Base-by-base conservation (phyloP, 2,888 invertebrate species). In the Chymomyza procnemis region DNA sequence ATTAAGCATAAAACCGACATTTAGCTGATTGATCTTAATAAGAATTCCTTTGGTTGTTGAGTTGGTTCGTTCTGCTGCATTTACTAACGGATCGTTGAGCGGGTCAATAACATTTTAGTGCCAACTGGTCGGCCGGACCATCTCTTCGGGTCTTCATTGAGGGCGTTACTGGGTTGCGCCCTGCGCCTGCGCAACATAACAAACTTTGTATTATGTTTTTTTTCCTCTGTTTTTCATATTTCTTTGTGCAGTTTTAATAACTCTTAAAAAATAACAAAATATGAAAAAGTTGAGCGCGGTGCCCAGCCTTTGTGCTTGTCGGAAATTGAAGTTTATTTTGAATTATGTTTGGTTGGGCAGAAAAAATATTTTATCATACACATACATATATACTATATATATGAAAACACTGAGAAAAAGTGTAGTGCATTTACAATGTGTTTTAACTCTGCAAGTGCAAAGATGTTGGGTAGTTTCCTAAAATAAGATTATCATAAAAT, bases 1-100 rank as follows among this genome's bases (percentile, higher is more conserved):
- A 84, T 83, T 85, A 83, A 85, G 81, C 85, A 83, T 83, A 85
- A 85, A 85, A 85, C 84, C 84, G 85, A 81, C 81, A 82, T 85
- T 85, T 81, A 83, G 85, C 82, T 83, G 82, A 83, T 83, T 83
- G 82, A 83, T 83, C 82, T 83, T 85, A 85, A 85, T 85, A 83
- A 83, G 82, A 83, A 85, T 85, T 78, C 74, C 71, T 62, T 18
- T 4, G 26, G 14, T 12, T 41, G 34, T 18, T 34, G 57, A 26
- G 57, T 57, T 56, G 22, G 14, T 30, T 12, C 34, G 34, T n/a
- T n/a, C 16, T n/a, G 34, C 30, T 26, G 41, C 16, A 30, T n/a
- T 50, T 59, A 74, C 79, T 81, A 81, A 81, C 81, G 81, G 81
- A 85, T 79, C 74, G 76, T 22, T 60, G 47, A 65, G 69, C 78